Evolutionary conservation across 2,113 vertebrate genomes (phyloP), one percentile per base, ranked within the genome.

Genomic region (Semicossyphus pulcher): DNA sequence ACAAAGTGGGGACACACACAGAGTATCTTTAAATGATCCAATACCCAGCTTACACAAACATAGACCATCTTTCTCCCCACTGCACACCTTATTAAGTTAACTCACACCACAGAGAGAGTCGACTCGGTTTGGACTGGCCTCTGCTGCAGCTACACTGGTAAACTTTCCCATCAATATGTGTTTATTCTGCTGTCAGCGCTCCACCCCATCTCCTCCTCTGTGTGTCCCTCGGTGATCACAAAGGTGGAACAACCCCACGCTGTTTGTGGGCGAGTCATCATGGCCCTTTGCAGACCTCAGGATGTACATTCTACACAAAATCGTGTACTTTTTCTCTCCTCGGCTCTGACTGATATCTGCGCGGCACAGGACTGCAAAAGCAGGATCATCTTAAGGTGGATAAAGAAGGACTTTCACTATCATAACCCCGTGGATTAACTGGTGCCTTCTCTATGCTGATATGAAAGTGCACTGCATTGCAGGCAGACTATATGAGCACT

Each of bases 161-260:
- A 88, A 89, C 81, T 72, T 67, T 28, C 78, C 78, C 83, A 91
- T 92, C 83, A 82, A 80, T 88, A 73, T 76, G 51, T 84, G 84
- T 92, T 87, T 80, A 78, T 78, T 32, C 69, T 36, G 70, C 62
- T 80, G 85, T 53, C 81, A 72, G 60, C 21, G 68, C 39, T 20
- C 10, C 47, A 82, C 29, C 75, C 64, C 21, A 56, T n/a, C 26
- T 47, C 49, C 34, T 70, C 34, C 41, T 72, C 41, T 62, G 58
- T 18, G 32, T 39, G 53, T 84, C 59, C 39, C 58, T 64, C 37
- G 28, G 21, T 56, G 21, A 81, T 81, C 77, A 73, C 59, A 76
- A 79, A 61, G 52, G 67, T 66, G 59, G 74, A 78, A 81, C 74
- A 60, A 67, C 51, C 10, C 20, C 20, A 48, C 34, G 44, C 47